These are phyloP conservation scores for Eupelmus urozonus DNA, from an alignment of 2,888 invertebrate species.

Conservation along the genomic window DNA sequence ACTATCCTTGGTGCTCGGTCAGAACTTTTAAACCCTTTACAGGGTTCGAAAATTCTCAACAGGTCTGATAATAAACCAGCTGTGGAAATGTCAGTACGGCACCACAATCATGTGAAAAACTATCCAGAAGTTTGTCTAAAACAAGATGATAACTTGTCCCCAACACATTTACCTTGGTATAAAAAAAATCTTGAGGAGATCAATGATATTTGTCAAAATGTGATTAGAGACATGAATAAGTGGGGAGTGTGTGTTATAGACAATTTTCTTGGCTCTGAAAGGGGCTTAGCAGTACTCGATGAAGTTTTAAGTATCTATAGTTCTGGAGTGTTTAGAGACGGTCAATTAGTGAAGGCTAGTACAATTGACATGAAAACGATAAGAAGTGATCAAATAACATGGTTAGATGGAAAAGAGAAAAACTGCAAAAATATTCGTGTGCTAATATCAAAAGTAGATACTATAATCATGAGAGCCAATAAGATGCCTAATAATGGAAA, in stretches of 20 bases:
- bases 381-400: constrained; percentile 93
- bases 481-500: constrained; percentile 89
- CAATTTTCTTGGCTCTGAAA: constrained; percentile 90
- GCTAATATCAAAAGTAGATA: constrained; percentile 89
- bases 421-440: constrained; percentile 88
- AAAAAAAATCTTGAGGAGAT: constrained; percentile 78
- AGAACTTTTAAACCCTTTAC: constrained; percentile 78
- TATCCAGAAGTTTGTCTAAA: constrained; percentile 78
- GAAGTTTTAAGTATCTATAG: constrained; percentile 89
- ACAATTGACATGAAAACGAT: constrained; percentile 86
- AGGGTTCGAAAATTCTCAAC: constrained; percentile 66
- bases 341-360: constrained; percentile 88
- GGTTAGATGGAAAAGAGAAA: constrained; percentile 93
- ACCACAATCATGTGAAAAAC: constrained; percentile 68
- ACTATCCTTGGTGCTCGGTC: constrained; percentile 83
- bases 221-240: constrained; percentile 89
- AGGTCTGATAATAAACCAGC: constrained; percentile 54
- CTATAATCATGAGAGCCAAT: constrained; percentile 90
- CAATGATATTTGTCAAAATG: constrained; percentile 85
- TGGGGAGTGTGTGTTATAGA: constrained; percentile 96
- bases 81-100: constrained; percentile 74
- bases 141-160: constrained; percentile 73
- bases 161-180: constrained; percentile 79
- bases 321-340: constrained; percentile 85
- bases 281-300: constrained; percentile 86